A percentile compares a stretch with the other conserved stretches of the same genome.
Conservation (phyloP, 2,888 invertebrate genomes). For the Drosophila hamatofila region DNA sequence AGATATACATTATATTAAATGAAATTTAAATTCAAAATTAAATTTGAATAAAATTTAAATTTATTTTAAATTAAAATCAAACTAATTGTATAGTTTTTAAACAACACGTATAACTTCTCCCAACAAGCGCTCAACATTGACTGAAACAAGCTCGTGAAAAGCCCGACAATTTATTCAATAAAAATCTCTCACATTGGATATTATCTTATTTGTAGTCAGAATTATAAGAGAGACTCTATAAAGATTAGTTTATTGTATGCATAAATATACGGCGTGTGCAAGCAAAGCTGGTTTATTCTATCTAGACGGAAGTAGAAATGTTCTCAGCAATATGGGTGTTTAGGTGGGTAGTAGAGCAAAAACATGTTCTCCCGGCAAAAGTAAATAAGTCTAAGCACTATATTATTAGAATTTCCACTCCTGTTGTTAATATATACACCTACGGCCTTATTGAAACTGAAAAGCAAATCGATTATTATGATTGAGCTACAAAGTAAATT, state of each 20-base stretch:
- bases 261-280: not conserved
- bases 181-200: no score
- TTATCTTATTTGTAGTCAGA: not conserved
- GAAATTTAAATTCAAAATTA: not conserved
- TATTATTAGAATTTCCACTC: no score
- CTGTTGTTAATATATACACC: not conserved
- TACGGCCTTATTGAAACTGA: no score
- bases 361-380: not conserved
- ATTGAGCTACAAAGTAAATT: not conserved
- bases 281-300: not conserved
- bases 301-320: not conserved
- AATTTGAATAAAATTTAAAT: no score
- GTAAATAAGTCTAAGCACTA: not conserved
- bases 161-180: no score
- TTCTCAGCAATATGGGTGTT: not conserved
- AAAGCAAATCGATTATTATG: not conserved
- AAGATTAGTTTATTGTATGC: not conserved
- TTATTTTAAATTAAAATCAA: not conserved
- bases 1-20: no score
- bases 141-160: constrained; percentile 10
- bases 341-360: not conserved
- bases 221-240: not conserved
- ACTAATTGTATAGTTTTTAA: constrained; percentile 17
- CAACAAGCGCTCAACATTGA: not conserved
- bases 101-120: not conserved